Conservation (phyloP, 2,888 invertebrate genomes). For the Andrena fulva region DNA sequence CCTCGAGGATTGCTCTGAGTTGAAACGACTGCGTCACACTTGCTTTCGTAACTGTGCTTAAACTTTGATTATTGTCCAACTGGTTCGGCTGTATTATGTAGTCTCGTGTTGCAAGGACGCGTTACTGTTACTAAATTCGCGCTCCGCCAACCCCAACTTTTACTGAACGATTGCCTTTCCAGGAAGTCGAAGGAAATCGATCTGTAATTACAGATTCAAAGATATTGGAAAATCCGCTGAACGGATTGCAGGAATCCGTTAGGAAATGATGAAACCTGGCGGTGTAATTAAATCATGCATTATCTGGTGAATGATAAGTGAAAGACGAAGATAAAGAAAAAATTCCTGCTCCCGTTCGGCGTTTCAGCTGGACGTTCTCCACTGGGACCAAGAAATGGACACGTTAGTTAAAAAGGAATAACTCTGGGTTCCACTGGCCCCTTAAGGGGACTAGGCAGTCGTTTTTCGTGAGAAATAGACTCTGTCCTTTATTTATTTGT, state of each 20-base stretch:
- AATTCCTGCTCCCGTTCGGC: neutral
- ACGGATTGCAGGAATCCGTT: slow-evolving; percentile 4
- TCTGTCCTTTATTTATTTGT: too few species aligned
- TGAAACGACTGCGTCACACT: too few species aligned
- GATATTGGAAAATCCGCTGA: neutral
- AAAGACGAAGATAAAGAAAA: neutral
- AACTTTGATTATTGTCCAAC: too few species aligned
- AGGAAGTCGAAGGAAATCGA: neutral
- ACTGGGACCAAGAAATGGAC: too few species aligned
- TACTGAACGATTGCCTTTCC: neutral
- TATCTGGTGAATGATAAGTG: neutral
- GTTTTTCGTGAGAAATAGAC: too few species aligned
- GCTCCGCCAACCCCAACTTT: neutral
- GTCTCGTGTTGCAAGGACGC: neutral
- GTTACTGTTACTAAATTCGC: neutral
- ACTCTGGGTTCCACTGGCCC: too few species aligned
- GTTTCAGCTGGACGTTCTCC: too few species aligned
- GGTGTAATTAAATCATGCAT: slow-evolving; percentile 21
- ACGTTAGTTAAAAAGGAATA: too few species aligned
- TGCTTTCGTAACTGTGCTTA: too few species aligned
- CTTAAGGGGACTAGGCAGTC: too few species aligned
- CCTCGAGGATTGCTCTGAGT: too few species aligned
- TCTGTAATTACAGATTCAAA: neutral
- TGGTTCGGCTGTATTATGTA: too few species aligned
- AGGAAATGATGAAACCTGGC: slow-evolving; percentile 35